A percentile compares a stretch with the other conserved stretches of the same genome.
Evolutionary conservation across 2,888 invertebrate species (phyloP).

Genomic region (Pachliopta kotzebuea): DNA sequence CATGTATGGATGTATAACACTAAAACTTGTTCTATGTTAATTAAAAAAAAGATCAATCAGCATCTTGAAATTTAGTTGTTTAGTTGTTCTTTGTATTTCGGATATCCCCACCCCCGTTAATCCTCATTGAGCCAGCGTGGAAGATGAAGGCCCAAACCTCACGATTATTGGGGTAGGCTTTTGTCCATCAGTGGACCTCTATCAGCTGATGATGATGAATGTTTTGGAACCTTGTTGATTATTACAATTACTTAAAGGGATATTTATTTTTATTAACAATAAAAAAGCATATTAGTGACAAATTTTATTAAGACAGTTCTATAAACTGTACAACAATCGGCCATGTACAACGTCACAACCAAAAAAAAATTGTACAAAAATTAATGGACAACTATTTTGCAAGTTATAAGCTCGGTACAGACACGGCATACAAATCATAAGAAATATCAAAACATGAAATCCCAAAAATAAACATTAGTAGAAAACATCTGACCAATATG

Average conservation of each 20-base stretch:
- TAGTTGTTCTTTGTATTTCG: background rate
- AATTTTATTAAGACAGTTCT: constrained; percentile 29
- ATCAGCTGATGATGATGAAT: too few relatives aligned
- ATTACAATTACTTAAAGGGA: background rate
- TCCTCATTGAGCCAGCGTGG: too few relatives aligned
- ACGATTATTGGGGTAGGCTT: too few relatives aligned
- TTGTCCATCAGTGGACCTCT: too few relatives aligned
- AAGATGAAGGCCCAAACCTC: too few relatives aligned
- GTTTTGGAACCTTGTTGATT: background rate
- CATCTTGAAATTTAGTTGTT: too few relatives aligned
- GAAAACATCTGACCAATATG: background rate
- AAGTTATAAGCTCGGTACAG: constrained; percentile 26
- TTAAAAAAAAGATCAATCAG: too few relatives aligned
- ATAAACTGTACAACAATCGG: constrained; percentile 52
- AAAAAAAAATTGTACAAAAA: constrained; percentile 41
- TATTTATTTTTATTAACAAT: background rate
- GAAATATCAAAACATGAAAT: background rate
- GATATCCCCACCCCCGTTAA: too few relatives aligned
- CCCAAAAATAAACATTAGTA: too few relatives aligned
- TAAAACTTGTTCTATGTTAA: too few relatives aligned
- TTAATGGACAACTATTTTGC: constrained; percentile 34
- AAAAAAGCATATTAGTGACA: constrained; percentile 14
- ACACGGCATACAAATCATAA: background rate
- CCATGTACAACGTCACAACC: constrained; percentile 64
- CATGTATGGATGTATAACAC: too few relatives aligned